Evolutionary conservation across 2,113 vertebrate species (phyloP).

Genomic region (Rhipidura dahli): DNA sequence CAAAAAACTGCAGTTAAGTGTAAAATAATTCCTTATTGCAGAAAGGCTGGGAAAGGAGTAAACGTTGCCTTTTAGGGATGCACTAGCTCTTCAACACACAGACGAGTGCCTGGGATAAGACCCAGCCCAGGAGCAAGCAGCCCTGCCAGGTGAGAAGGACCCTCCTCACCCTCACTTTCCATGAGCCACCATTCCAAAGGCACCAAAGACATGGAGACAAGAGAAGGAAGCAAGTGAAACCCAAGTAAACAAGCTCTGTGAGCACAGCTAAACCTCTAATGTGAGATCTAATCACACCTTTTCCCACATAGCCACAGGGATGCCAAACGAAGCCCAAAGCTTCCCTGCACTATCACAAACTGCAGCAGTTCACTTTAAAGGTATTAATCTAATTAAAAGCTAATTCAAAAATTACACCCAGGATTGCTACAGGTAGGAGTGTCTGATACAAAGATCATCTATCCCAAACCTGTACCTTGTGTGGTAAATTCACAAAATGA

Average conservation of each 20-base stretch:
- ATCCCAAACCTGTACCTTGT: not conserved
- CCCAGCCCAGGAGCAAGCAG: not conserved
- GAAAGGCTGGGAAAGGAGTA: not conserved
- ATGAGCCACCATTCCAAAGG: not conserved
- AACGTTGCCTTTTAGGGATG: not conserved
- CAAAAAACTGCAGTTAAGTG: not conserved
- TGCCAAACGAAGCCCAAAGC: not conserved
- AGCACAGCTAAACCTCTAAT: not conserved
- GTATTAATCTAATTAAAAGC: not conserved
- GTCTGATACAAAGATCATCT: not conserved
- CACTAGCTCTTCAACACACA: not conserved
- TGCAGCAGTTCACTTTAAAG: not conserved
- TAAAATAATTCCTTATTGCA: not conserved
- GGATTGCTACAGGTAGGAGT: not conserved
- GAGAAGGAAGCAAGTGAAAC: not conserved
- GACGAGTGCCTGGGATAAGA: not conserved
- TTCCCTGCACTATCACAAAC: too few species aligned
- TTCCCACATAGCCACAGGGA: fast-evolving
- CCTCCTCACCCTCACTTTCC: not conserved
- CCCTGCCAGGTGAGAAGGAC: not conserved
- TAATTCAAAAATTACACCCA: not conserved
- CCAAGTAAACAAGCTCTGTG: not conserved
- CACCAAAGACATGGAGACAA: not conserved
- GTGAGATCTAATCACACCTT: not conserved
- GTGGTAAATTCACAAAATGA: not conserved